Conservation (phyloP, 1,140 invertebrate genomes). For the Drosophila lacteicornis region DNA sequence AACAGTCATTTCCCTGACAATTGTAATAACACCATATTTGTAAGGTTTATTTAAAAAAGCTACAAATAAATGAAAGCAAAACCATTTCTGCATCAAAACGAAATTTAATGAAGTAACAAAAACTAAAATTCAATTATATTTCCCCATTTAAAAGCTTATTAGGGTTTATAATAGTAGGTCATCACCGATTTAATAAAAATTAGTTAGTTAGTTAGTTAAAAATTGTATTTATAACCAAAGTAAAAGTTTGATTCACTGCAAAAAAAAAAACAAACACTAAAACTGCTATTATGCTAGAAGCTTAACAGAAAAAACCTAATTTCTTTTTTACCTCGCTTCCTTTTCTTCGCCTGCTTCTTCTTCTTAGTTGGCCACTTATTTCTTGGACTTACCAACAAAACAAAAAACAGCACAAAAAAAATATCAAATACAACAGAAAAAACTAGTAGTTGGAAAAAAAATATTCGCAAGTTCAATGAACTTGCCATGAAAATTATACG, state of each 20-base stretch:
- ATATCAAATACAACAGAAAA: conserved; percentile 54
- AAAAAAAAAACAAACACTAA: background rate
- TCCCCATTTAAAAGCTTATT: too few relatives aligned
- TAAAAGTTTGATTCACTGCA: background rate
- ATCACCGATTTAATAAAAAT: too few relatives aligned
- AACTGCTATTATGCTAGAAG: background rate
- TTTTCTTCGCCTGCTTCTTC: conserved; percentile 15
- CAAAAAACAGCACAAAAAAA: conserved; percentile 25
- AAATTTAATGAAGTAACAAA: too few relatives aligned
- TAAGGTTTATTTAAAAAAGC: too few relatives aligned
- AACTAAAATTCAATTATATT: too few relatives aligned
- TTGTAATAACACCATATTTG: too few relatives aligned
- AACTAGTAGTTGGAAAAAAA: conserved; percentile 45
- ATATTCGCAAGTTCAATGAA: conserved; percentile 82
- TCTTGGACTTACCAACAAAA: conserved; percentile 20
- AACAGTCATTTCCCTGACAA: background rate
- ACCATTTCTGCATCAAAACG: too few relatives aligned
- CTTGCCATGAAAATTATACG: conserved; percentile 81
- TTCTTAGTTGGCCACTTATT: conserved; percentile 37
- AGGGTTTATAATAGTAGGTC: too few relatives aligned
- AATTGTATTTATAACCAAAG: background rate
- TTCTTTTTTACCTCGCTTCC: conserved; percentile 54
- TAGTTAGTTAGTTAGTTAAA: background rate
- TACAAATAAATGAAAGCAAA: background rate
- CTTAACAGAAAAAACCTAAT: conserved; percentile 48